Evolutionary conservation across 2,888 invertebrate species (phyloP), one percentile per base, ranked within the genome.

Genomic region (Monopis laevigella): DNA sequence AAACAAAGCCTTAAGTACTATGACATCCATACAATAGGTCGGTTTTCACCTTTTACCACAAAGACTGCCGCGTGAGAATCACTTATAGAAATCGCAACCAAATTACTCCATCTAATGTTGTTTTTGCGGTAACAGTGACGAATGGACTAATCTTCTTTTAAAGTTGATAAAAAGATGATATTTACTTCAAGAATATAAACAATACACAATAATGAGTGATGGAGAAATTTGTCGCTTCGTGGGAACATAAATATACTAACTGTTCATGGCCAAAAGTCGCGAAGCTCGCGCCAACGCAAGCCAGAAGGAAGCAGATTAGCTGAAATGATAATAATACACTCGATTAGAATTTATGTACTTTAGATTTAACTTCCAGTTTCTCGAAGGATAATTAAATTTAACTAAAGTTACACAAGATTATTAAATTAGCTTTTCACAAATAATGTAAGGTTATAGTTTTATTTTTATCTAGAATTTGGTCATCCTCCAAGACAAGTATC

Each of bases 221-320:
- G 32, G 32, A 39, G 27, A 39, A 14, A 39, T 27, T 39, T 39
- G 27, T 16, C 12, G 16, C n/a, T 12, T 16, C 17, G 10, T 16
- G 28, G 16, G 26, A 18, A 26, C 16, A 39, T 26, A 29, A 42
- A 32, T 28, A 67, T 75, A 80, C 80, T 78, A 65, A 80, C 80
- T 78, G 78, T 71, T 78, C 74, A 61, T 64, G 58, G 61, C 78
- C 78, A 62, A 80, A 80, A 63, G 80, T 80, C 65, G 78, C 78
- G 57, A 66, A 56, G 72, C 72, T 67, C 65, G 72, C 62, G 52
- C 72, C 74, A 66, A 71, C 53, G 63, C 65, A 58, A 63, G 73
- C 70, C 63, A 75, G 70, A 49, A 78, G 67, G 49, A 70, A 59
- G 56, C 73, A 65, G 70, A 68, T 62, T 50, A 75, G 65, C 78